These are phyloP conservation scores for Notamacropus eugenii DNA, from an alignment of 2,797 vertebrate species.

Conservation along the genomic window DNA sequence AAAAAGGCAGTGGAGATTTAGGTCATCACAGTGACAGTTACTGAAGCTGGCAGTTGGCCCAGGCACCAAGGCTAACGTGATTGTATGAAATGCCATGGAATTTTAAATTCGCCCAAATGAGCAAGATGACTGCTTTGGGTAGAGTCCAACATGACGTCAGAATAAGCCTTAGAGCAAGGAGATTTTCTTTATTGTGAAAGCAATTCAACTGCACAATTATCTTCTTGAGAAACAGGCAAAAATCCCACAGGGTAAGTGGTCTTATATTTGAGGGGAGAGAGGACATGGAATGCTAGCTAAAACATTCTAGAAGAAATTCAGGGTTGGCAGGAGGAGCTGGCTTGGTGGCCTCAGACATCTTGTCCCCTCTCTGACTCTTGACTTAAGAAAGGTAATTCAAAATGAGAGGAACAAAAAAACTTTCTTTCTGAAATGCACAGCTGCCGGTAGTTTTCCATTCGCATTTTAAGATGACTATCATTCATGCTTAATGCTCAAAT, in stretches of 20 bases:
- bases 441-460: neutral
- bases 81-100: neutral
- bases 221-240: neutral
- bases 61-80: constrained; percentile 12
- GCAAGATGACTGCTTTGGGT: neutral
- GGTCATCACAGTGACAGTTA: neutral
- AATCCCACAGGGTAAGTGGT: neutral
- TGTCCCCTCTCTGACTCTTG: constrained; percentile 1
- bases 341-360: neutral
- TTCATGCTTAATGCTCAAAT: neutral
- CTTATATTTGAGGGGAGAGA: neutral
- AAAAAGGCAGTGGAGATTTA: neutral
- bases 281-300: neutral
- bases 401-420: neutral
- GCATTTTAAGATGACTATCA: neutral
- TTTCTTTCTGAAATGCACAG: constrained; percentile 40
- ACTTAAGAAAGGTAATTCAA: constrained; percentile 28
- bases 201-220: constrained; percentile 35
- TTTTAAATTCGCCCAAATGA: neutral
- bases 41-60: neutral
- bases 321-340: neutral
- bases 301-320: neutral
- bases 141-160: neutral
- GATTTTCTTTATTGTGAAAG: constrained; percentile 5
- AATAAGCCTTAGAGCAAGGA: constrained; percentile 24